phyloP scores from a whole-genome alignment of 2,888 invertebrate genomes.

The Drosophila villosipedis region DNA sequence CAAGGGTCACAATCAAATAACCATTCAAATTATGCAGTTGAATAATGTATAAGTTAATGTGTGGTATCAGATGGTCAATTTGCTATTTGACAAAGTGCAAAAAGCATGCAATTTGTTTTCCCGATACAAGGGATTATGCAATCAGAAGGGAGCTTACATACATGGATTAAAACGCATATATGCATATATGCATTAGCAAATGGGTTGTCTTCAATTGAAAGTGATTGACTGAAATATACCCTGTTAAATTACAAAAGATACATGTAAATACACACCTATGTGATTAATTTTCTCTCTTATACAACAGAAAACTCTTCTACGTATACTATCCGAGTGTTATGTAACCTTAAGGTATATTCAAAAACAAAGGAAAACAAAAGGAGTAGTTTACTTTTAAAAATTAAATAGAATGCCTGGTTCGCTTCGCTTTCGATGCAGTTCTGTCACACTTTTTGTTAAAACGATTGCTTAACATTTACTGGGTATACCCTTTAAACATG shows the following conservation, averaged over 20 bases:
- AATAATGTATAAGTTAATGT: constrained; percentile 19
- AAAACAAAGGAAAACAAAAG: neutral
- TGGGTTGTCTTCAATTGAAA: neutral
- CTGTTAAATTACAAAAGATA: neutral
- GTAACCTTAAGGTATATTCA: neutral
- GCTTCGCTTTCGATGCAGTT: neutral
- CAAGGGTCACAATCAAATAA: constrained; percentile 26
- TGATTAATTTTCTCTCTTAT: neutral
- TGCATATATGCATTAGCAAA: neutral
- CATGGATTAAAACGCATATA: neutral
- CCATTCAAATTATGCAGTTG: constrained; percentile 13
- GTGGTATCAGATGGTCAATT: constrained; percentile 6
- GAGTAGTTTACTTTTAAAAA: neutral
- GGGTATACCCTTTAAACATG: neutral
- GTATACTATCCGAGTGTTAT: neutral
- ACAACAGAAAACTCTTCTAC: neutral
- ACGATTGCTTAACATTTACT: neutral
- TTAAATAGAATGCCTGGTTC: neutral
- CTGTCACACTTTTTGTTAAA: neutral
- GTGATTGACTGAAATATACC: neutral
- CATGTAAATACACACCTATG: neutral
- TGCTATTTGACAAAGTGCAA: constrained; percentile 3
- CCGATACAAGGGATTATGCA: constrained; percentile 2
- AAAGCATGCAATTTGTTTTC: neutral
- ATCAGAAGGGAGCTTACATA: neutral